Base-by-base conservation (phyloP, 2,888 invertebrate genomes). In the Anthrax anthrax region DNA sequence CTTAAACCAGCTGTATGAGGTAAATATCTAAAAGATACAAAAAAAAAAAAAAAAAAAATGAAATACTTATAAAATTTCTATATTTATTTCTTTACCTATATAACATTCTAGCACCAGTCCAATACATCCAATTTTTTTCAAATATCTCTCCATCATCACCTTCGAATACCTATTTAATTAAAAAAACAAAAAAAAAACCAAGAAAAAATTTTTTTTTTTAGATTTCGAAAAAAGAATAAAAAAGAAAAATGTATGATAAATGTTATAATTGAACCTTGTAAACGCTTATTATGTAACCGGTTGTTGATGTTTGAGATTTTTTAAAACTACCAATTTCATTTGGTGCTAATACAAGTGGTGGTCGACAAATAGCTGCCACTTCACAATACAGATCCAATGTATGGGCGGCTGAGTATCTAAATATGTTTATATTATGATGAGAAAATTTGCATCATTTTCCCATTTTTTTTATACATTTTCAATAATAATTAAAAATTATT, bases 41-140 rank as follows among this genome's bases (percentile, higher is more conserved):
- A n/a, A n/a, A n/a, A n/a, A n/a, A n/a, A n/a, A n/a, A n/a, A 9
- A 27, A 27, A 27, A 27, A 27, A 27, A 9, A 8, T 27, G 9
- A 27, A 27, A 27, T 27, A 8, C 5, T 27, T 27, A 1, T 27
- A 8, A 27, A 27, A 27, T 2, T n/a, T n/a, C 2, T 27, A 27
- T 16, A 14, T 2, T 14, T 38, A 18, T 13, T 9, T 34, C 19
- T 51, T 44, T 50, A 64, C 65, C 68, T 72, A 70, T 92, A 92
- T 50, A 92, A 75, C 84, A 90, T 90, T 49, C 91, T 74, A 8
- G 92, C 92, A 14, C 92, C 91, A 19, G 91, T 91, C 92, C 92
- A 92, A 63, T 90, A 90, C 17, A 92, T 74, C 92, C 92, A 92
- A 70, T 92, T 91, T 57, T 87, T 78, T 67, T 92, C 92, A 64